A percentile compares a stretch with the other conserved stretches of the same genome.
Evolutionary conservation across 2,888 invertebrate species (phyloP).

Genomic region (Diarsia mendica): DNA sequence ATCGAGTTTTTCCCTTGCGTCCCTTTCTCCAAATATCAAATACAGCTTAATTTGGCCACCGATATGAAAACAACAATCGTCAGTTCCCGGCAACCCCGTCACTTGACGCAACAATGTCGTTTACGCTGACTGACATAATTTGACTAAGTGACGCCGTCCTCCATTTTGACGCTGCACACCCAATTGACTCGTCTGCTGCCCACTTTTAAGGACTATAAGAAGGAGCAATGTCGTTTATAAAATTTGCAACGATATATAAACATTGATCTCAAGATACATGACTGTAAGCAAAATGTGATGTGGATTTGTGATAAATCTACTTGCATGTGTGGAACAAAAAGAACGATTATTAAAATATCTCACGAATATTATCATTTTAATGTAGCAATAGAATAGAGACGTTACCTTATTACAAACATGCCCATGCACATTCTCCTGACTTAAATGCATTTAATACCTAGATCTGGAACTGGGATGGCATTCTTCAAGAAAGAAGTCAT

Average conservation of each 20-base stretch:
- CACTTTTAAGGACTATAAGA: background rate
- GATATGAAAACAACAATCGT: conserved; percentile 36
- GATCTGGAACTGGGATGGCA: background rate
- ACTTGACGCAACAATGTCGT: conserved; percentile 28
- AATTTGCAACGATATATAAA: too few species aligned
- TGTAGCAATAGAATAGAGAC: background rate
- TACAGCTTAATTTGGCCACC: background rate
- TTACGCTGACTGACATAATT: conserved; percentile 28
- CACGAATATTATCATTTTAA: background rate
- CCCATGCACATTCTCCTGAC: too few species aligned
- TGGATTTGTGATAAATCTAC: too few species aligned
- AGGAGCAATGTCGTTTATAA: background rate
- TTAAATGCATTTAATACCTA: background rate
- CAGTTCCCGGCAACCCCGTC: background rate
- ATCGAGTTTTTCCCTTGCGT: background rate
- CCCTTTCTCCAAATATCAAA: conserved; percentile 1
- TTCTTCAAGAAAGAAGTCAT: background rate
- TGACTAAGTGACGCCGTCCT: conserved; percentile 17
- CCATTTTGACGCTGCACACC: conserved; percentile 22
- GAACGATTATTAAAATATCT: too few species aligned
- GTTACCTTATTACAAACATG: background rate
- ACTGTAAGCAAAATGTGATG: too few species aligned
- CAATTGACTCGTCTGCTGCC: conserved; percentile 10
- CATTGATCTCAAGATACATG: too few species aligned
- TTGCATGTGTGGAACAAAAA: too few species aligned